A percentile compares a stretch with the other conserved stretches of the same genome.
Evolutionary conservation across 2,888 invertebrate species (phyloP).

Genomic region (Blomia tropicalis): DNA sequence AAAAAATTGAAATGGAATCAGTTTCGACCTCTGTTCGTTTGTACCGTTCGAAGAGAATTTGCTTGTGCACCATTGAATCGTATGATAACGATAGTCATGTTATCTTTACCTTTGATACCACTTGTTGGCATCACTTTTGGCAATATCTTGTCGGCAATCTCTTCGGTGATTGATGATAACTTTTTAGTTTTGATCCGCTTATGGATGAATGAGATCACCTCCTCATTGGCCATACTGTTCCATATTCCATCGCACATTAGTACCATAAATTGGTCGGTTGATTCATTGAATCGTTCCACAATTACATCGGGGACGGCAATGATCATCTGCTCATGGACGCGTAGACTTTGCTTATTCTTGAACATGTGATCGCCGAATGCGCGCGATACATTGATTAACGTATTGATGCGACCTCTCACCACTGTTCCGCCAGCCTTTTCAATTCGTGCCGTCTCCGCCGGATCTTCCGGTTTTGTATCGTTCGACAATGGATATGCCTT

Average conservation of each 20-base stretch:
- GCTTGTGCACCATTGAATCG: too few species aligned
- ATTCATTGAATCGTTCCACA: constrained; percentile 53
- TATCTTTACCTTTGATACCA: constrained; percentile 73
- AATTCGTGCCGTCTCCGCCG: constrained; percentile 63
- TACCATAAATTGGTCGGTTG: constrained; percentile 79
- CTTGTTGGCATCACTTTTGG: constrained; percentile 15
- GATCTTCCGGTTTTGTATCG: constrained; percentile 95
- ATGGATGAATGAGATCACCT: constrained; percentile 76
- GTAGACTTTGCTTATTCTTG: constrained; percentile 63
- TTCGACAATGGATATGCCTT: constrained; percentile 78
- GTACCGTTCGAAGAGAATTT: too few species aligned
- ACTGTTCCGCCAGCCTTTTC: constrained; percentile 81
- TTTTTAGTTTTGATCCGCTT: constrained; percentile 51
- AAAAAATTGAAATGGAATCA: too few species aligned
- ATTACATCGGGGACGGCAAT: constrained; percentile 81
- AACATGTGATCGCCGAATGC: constrained; percentile 91
- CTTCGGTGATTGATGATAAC: constrained; percentile 76
- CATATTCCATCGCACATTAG: constrained; percentile 92
- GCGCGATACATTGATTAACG: constrained; percentile 87
- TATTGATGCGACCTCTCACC: constrained; percentile 80
- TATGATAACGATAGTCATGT: constrained; percentile 56
- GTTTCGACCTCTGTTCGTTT: too few species aligned
- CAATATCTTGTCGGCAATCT: constrained; percentile 41
- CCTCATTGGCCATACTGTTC: constrained; percentile 91
- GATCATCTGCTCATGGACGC: constrained; percentile 85